phyloP scores from a whole-genome alignment of 2,797 vertebrate species.

The Prunella strophiata region DNA sequence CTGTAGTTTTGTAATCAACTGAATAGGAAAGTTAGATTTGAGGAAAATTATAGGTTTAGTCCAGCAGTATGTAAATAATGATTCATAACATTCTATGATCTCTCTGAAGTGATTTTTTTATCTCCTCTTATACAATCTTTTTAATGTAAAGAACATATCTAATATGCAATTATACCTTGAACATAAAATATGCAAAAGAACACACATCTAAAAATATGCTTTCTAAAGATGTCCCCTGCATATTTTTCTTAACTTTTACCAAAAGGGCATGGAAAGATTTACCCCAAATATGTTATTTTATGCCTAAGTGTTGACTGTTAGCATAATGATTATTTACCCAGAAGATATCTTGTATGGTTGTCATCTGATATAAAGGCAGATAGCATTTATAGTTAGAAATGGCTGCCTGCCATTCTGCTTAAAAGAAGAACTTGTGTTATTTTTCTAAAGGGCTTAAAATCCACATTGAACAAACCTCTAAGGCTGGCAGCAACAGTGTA shows the following conservation, averaged over 20 bases:
- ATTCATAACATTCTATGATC: neutral
- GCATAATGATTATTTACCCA: neutral
- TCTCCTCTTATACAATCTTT: neutral
- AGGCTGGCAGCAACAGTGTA: conserved; percentile 69
- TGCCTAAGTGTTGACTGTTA: neutral
- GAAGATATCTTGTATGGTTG: neutral
- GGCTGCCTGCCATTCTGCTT: conserved; percentile 79
- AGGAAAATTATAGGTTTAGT: neutral
- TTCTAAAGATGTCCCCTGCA: neutral
- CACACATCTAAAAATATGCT: neutral
- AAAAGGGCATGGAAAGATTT: neutral
- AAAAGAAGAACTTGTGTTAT: conserved; percentile 78
- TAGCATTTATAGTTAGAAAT: conserved; percentile 45
- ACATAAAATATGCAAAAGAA: neutral
- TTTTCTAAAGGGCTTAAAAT: conserved; percentile 77
- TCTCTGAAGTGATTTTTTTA: neutral
- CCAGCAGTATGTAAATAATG: neutral
- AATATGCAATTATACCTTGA: neutral
- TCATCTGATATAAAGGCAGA: conserved; percentile 51
- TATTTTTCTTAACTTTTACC: neutral
- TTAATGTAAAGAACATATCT: neutral
- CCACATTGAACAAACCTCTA: conserved; percentile 76
- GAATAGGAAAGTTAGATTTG: neutral
- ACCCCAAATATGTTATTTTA: neutral
- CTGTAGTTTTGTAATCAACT: neutral